These are phyloP conservation scores for Stegana nigrithorax DNA, from an alignment of 2,888 invertebrate genomes.

Conservation along the genomic window DNA sequence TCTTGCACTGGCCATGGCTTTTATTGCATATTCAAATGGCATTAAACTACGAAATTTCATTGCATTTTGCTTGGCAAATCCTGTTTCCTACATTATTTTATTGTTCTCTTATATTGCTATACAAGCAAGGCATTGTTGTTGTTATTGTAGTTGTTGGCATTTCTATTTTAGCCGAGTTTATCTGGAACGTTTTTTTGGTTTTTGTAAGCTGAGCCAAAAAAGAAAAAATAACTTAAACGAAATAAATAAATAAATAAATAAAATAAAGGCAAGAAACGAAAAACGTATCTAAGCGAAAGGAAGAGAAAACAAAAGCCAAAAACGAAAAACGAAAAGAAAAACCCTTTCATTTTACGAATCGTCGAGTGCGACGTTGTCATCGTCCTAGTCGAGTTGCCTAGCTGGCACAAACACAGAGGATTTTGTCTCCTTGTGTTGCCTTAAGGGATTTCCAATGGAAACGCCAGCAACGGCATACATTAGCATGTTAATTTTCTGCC, in stretches of 20 bases:
- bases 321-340: background rate
- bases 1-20: background rate
- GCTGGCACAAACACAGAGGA: background rate
- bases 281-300: too few relatives aligned
- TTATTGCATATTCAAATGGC: slow-evolving; percentile 11
- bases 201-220: too few relatives aligned
- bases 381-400: too few relatives aligned
- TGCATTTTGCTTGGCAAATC: slow-evolving; percentile 1
- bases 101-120: background rate
- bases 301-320: too few relatives aligned
- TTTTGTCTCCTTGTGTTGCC: slow-evolving; percentile 1
- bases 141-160: too few relatives aligned
- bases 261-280: too few relatives aligned
- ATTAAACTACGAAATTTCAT: slow-evolving; percentile 4
- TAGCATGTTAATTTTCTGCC: slow-evolving; percentile 17
- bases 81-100: background rate
- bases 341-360: too few relatives aligned
- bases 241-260: too few relatives aligned
- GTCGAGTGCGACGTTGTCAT: too few relatives aligned
- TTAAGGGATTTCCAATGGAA: slow-evolving; percentile 2
- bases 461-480: slow-evolving; percentile 6
- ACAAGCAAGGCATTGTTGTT: background rate
- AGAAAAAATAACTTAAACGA: too few relatives aligned
- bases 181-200: too few relatives aligned
- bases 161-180: too few relatives aligned